Base-by-base conservation (phyloP, 1,140 invertebrate species). In the Cydia fagiglandana region DNA sequence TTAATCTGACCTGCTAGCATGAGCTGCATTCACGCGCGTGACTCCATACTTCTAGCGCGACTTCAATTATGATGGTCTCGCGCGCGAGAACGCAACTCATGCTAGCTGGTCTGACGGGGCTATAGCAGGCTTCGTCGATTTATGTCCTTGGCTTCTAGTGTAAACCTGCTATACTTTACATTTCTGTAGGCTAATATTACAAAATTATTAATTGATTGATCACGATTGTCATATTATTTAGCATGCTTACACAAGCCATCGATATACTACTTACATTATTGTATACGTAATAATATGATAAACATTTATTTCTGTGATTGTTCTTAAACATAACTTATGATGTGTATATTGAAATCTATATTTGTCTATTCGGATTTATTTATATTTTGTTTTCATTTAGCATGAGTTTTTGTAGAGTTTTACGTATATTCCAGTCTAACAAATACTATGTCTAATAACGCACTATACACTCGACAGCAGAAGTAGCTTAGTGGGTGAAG, bases 261-360 rank as follows among this genome's bases (percentile, higher is more conserved):
- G 50, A 53, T 53, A 17, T 53, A 53, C 56, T 24, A 53, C 56
- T 2, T 12, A n/a, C 53, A 56, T 17, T 56, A 56, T n/a, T n/a
- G n/a, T 61, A 61, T 61, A 61, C 20, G 56, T 61, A 61, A 61
- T 24, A 61, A 61, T 61, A n/a, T 53, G 13, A 53, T 53, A 17
- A n/a, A 53, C 50, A 53, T n/a, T 41, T 41, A 70, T 70, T 74
- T 74, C 5, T 74, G 45, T 74, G 45, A 53, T 20, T 74, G 24
- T 74, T 74, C 24, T 28, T 74, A 15, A 61, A 41, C 38, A 50
- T 73, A 50, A 17, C 38, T 47, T 47, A 70, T 74, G 38, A 76
- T 73, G 28, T 66, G 73, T 74, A 77, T 74, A 24, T 74, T 75
- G 66, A 73, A 47, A 47, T 47, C 38, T 50, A 45, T 73, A 50